These are phyloP conservation scores for Carposina sasakii DNA, from an alignment of 1,140 invertebrate genomes.

Conservation along the genomic window DNA sequence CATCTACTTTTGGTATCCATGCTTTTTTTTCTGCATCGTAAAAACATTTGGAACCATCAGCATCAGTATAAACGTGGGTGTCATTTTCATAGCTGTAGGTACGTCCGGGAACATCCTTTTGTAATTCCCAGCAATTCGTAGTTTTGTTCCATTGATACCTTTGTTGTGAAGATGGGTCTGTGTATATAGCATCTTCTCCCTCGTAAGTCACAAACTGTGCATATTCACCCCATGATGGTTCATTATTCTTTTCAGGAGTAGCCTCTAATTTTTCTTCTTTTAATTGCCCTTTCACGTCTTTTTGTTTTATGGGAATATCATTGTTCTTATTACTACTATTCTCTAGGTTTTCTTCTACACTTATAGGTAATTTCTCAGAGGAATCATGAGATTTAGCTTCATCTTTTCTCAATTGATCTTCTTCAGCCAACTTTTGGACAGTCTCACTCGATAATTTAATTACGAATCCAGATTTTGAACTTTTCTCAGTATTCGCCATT, in stretches of 20 bases:
- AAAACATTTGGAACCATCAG: slow-evolving; percentile 91
- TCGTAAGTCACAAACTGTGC: slow-evolving; percentile 74
- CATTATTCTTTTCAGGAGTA: slow-evolving; percentile 7
- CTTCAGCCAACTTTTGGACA: slow-evolving; percentile 56
- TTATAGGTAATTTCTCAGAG: not conserved
- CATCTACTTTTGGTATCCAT: slow-evolving; percentile 98
- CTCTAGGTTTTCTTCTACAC: not conserved
- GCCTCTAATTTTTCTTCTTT: not conserved
- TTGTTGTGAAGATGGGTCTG: slow-evolving; percentile 78
- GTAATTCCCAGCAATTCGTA: slow-evolving; percentile 76
- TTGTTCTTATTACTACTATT: not conserved
- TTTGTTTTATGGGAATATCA: not conserved
- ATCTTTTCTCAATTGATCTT: slow-evolving; percentile 30
- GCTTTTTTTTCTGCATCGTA: slow-evolving; percentile 93
- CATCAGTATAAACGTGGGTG: slow-evolving; percentile 87
- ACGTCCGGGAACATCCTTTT: slow-evolving; percentile 36
- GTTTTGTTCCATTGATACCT: slow-evolving; percentile 80
- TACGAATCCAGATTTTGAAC: slow-evolving; percentile 59
- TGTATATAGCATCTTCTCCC: slow-evolving; percentile 81
- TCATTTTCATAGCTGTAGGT: slow-evolving; percentile 84
- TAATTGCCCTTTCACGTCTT: slow-evolving; percentile 1
- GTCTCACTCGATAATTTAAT: slow-evolving; percentile 63
- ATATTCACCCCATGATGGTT: slow-evolving; percentile 47
- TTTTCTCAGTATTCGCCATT: no score
- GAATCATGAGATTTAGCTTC: not conserved